Evolutionary conservation across 2,797 vertebrate genomes (phyloP), one percentile per base, ranked within the genome.

Genomic region (Fistularia tabacaria): DNA sequence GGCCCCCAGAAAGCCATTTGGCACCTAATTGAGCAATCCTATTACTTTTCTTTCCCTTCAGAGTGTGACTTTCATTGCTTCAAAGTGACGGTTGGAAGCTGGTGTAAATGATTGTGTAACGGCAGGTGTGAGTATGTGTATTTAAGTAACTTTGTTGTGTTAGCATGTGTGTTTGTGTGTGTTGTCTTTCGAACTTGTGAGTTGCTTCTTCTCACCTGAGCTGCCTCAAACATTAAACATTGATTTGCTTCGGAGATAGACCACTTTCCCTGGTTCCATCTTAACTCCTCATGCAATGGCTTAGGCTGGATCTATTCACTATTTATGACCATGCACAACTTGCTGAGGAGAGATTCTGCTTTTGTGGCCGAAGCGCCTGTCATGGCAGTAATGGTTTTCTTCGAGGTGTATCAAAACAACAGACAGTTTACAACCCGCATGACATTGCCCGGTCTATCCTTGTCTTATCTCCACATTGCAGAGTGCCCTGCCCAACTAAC

Each of bases 21-120:
- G 88, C 84, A 90, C 87, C 87, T 91, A 90, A 91, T 92, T 91
- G 89, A 91, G 88, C 89, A 89, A 88, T 88, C 77, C 84, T 91
- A 90, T 91, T 90, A 92, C 86, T 90, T 90, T 84, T 81, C 82
- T 85, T 77, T 88, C 85, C 87, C 86, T 83, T 86, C 79, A 86
- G 85, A 90, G 80, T 79, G 80, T 82, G 86, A 81, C 77, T 87
- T 87, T 88, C 82, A 85, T 81, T 84, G 82, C 83, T 72, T 81
- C 73, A 76, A 78, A 84, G 83, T 51, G 63, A 79, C 75, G 71
- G 72, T 83, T 84, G 73, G 72, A 79, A 84, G 82, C 71, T 40
- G 64, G 71, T 80, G 64, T 81, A 81, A 82, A 85, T 85, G 83
- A 81, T 78, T 77, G 75, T 77, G 79, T 79, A 83, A 79, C 64